phyloP scores from a whole-genome alignment of 2,113 vertebrate genomes.

The Forbesichthys papilliferus region DNA sequence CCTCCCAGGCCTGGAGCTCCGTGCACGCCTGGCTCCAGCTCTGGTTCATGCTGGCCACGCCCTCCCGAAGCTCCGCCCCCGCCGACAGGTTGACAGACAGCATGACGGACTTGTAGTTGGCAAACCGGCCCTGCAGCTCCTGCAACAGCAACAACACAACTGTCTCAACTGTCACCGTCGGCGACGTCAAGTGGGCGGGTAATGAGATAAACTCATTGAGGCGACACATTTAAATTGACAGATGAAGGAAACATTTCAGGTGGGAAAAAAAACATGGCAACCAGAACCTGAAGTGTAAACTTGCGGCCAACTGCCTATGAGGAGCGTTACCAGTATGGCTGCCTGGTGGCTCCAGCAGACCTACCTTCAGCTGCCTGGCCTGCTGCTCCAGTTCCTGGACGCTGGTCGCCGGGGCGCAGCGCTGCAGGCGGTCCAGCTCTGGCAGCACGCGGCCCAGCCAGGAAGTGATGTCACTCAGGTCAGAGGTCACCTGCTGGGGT shows the following conservation, averaged over 20 bases:
- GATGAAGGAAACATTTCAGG: too few relatives aligned
- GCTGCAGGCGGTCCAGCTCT: conserved; percentile 76
- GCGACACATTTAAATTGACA: too few relatives aligned
- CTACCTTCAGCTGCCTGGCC: conserved; percentile 84
- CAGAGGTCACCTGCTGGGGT: conserved; percentile 73
- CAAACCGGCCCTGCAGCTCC: conserved; percentile 83
- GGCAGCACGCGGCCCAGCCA: conserved; percentile 81
- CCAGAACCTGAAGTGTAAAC: too few relatives aligned
- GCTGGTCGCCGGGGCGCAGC: conserved; percentile 54
- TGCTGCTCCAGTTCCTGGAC: conserved; percentile 73
- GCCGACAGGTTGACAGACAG: conserved; percentile 78
- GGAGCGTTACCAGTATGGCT: too few relatives aligned
- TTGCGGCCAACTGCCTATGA: too few relatives aligned
- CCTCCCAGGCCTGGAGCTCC: conserved; percentile 80
- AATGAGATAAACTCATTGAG: too few relatives aligned
- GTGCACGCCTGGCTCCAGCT: conserved; percentile 79
- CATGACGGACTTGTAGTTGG: conserved; percentile 82
- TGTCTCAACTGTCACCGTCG: not conserved
- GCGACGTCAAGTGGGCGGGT: too few relatives aligned
- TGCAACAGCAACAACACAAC: conserved; percentile 37
- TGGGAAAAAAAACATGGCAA: too few relatives aligned
- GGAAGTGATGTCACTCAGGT: conserved; percentile 76
- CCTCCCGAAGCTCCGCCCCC: conserved; percentile 72
- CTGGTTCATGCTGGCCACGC: conserved; percentile 76
- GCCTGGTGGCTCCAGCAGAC: too few relatives aligned